These are phyloP conservation scores for Beris chalybata DNA, from an alignment of 2,888 invertebrate genomes.

Conservation along the genomic window DNA sequence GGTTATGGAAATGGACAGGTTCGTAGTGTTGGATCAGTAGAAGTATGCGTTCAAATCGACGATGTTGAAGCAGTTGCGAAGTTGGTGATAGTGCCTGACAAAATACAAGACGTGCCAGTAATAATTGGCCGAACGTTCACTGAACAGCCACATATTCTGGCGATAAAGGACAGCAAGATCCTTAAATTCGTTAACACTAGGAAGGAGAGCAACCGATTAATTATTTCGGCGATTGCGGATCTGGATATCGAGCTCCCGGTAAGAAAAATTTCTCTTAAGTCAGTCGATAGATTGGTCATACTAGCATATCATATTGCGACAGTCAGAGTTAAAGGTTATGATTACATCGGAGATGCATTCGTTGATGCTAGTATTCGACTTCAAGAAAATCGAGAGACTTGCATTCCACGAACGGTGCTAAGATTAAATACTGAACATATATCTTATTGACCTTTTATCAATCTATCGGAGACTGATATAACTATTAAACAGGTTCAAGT, in stretches of 20 bases:
- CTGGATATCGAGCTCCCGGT: neutral
- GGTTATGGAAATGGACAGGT: neutral
- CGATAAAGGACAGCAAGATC: no score
- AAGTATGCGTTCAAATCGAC: neutral
- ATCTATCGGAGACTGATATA: conserved; percentile 4
- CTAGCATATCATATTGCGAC: conserved; percentile 36
- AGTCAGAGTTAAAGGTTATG: conserved; percentile 25
- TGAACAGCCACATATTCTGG: neutral
- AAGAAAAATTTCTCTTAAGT: neutral
- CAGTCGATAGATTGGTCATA: conserved; percentile 25
- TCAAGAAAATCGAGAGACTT: conserved; percentile 1
- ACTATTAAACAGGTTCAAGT: conserved; percentile 4
- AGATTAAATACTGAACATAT: neutral
- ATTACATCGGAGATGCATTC: neutral
- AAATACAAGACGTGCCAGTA: neutral
- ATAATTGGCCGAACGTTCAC: neutral
- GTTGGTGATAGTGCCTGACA: no score
- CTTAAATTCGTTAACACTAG: neutral
- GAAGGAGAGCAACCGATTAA: no score
- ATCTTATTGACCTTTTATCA: neutral
- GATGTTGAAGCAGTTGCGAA: neutral
- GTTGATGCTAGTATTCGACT: conserved; percentile 3
- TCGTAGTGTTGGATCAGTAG: neutral
- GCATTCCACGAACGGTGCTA: neutral
- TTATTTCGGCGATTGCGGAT: neutral